phyloP scores from a whole-genome alignment of 2,888 invertebrate species.

The Himalopsyche japonica region DNA sequence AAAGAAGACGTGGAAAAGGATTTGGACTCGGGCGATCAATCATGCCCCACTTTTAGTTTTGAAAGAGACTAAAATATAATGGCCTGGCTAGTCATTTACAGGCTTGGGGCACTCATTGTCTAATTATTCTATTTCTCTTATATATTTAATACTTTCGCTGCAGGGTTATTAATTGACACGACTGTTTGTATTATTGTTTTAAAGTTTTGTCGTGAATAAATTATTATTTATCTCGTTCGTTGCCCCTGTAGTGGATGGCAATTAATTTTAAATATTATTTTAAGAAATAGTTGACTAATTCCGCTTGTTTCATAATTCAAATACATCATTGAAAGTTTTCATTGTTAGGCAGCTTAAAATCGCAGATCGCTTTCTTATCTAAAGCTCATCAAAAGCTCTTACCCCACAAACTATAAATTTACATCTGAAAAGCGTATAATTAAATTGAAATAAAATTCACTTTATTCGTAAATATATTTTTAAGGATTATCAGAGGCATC shows the following conservation, averaged over 20 bases:
- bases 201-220: background rate
- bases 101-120: background rate
- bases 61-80: background rate
- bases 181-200: background rate
- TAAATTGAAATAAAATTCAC: too few species aligned
- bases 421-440: too few species aligned
- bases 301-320: too few species aligned
- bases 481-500: too few species aligned
- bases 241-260: background rate
- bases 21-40: background rate
- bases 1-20: background rate
- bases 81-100: background rate
- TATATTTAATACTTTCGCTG: background rate
- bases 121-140: background rate
- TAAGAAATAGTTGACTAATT: background rate
- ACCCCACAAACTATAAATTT: too few species aligned
- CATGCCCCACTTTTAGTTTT: background rate
- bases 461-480: too few species aligned
- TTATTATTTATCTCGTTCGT: background rate
- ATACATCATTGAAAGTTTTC: too few species aligned
- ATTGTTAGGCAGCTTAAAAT: too few species aligned
- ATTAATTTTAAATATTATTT: background rate
- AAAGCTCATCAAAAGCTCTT: too few species aligned
- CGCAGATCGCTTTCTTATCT: too few species aligned
- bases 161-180: background rate